Conservation (phyloP, 2,797 vertebrate species). For the Eurystomus glaucurus region DNA sequence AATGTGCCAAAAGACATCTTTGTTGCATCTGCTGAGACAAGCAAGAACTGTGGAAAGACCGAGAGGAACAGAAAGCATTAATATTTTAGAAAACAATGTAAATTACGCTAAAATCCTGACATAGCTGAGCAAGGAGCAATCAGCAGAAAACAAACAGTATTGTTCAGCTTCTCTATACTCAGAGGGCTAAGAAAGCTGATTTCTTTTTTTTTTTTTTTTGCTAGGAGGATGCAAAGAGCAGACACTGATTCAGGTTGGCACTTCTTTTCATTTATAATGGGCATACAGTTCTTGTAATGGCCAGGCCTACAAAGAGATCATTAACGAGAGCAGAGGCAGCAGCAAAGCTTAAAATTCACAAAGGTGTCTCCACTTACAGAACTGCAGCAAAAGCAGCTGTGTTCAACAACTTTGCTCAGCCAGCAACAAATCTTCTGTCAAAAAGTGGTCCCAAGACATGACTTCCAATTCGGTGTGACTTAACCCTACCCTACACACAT, state of each 20-base stretch:
- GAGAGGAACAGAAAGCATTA: constrained; percentile 62
- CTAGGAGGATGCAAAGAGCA: neutral
- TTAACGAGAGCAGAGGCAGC: constrained; percentile 20
- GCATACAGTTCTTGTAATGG: neutral
- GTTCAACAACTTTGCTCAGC: constrained; percentile 51
- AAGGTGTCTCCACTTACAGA: constrained; percentile 39
- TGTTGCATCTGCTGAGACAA: constrained; percentile 44
- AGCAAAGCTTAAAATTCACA: constrained; percentile 61
- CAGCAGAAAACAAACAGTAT: constrained; percentile 28
- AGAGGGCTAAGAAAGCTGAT: neutral
- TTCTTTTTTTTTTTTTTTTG: neutral
- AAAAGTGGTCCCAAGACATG: constrained; percentile 51
- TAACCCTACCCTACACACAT: constrained; percentile 35
- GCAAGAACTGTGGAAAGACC: constrained; percentile 27
- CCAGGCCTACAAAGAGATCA: constrained; percentile 12
- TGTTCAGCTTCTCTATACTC: neutral
- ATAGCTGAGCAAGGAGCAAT: constrained; percentile 38
- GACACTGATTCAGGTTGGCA: constrained; percentile 13
- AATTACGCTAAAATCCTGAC: constrained; percentile 57
- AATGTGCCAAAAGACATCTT: constrained; percentile 30
- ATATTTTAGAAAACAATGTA: constrained; percentile 71
- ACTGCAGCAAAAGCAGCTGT: constrained; percentile 63
- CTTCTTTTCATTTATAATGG: constrained; percentile 6
- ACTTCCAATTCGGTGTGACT: neutral
- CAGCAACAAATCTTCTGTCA: constrained; percentile 72